Base-by-base conservation (phyloP, 2,113 vertebrate species). In the Corvus cornix region DNA sequence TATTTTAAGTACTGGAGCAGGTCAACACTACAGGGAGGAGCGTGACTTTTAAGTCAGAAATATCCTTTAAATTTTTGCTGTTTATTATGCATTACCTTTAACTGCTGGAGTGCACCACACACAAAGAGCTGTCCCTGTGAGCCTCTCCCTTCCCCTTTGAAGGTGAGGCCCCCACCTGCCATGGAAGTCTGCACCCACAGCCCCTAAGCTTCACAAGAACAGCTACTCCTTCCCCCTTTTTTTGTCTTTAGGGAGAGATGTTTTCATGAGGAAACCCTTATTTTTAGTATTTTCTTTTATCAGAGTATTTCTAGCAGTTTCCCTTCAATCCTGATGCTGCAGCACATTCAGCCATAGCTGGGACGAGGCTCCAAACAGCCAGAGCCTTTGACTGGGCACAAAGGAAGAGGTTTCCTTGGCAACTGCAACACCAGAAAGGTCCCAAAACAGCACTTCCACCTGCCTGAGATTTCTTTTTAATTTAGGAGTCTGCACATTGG, bases 351-450 rank as follows among this genome's bases (percentile, higher is more conserved):
- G 80, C 44, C 85, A 44, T 87, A 94, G 90, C 91, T 96, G 95
- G 90, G 84, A 97, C 63, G 62, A 84, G 44, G 62, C 44, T 97
- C 91, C 90, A 84, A 90, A 75, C 87, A 97, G 93, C 49, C 82
- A 90, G 21, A 68, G 93, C 93, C 85, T 97, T 97, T 95, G 89
- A 75, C 96, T 95, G 87, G 95, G 96, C 96, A 96, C 86, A 96
- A 87, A 95, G 69, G 87, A 97, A 94, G 43, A 15, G 2, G 97
- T 98, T 98, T 90, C 97, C 97, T 79, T 97, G 95, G 97, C 85
- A 98, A 98, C 97, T 0, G 5, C 74, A 94, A 82, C 67, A 49
- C 78, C 68, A 87, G 59, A 88, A 91, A 80, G 43, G 83, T 96
- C 93, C 87, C 92, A 78, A 53, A 93, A 89, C 64, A 86, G 86